Conservation (phyloP, 2,113 vertebrate species). For the Syngnathoides biaculeatus region DNA sequence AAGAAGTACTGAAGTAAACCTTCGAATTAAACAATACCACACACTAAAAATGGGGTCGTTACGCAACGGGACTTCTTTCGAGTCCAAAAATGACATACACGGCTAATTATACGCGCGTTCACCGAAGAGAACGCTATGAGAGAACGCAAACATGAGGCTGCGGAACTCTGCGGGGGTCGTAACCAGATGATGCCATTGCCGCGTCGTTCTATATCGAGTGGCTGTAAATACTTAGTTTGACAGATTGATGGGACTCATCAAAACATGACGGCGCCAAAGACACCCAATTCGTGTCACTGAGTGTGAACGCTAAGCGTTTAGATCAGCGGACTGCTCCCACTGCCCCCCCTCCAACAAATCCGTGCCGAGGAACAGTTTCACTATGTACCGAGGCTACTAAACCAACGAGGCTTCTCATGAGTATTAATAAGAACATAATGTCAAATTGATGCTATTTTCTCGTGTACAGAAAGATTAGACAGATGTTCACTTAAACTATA, state of each 20-base stretch:
- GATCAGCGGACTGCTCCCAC: neutral
- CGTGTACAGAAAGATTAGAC: no score
- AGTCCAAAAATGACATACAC: neutral
- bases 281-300: neutral
- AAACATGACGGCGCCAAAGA: slow-evolving; percentile 3
- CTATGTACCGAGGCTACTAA: neutral
- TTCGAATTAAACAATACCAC: neutral
- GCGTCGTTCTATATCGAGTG: slow-evolving; percentile 6
- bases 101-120: neutral
- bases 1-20: neutral
- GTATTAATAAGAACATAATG: no score
- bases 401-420: neutral
- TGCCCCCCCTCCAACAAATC: neutral
- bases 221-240: slow-evolving; percentile 5
- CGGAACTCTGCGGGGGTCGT: neutral
- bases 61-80: neutral
- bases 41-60: neutral
- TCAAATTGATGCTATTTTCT: no score
- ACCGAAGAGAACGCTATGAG: neutral
- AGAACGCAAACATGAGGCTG: slow-evolving; percentile 1
- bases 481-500: no score
- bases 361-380: neutral
- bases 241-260: slow-evolving; percentile 5
- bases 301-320: neutral
- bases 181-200: neutral